Percentiles rank a stretch among this genome's conserved stretches.
Evolutionary conservation across 37 sponge, comb jelly and placozoan species (phyloP).

Genomic region (Haliclona indistincta): DNA sequence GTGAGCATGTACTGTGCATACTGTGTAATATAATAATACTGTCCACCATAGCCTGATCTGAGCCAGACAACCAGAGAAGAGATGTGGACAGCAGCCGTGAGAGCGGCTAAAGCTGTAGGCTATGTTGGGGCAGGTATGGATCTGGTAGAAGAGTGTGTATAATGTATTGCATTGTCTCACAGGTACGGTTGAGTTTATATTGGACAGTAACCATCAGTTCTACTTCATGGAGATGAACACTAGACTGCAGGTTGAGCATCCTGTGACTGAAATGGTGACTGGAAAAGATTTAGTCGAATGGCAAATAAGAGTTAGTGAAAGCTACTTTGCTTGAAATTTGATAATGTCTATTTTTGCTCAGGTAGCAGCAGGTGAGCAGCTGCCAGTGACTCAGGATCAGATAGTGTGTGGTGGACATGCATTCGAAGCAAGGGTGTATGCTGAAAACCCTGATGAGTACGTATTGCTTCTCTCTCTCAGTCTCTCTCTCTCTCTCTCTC

Average conservation of each 20-base stretch:
- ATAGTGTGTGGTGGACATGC: conserved; percentile 80
- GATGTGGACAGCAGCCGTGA: conserved; percentile 85
- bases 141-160: neutral
- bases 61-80: conserved; percentile 22
- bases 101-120: conserved; percentile 93
- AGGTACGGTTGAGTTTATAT: conserved; percentile 92
- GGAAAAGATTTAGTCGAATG: conserved; percentile 94
- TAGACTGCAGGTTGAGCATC: conserved; percentile 92
- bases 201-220: conserved; percentile 80
- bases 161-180: too few relatives aligned
- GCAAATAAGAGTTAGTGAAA: conserved; percentile 70
- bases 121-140: conserved; percentile 92
- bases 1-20: too few relatives aligned
- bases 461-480: neutral
- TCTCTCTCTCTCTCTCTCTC: neutral
- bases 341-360: conserved; percentile 6
- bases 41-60: conserved; percentile 38
- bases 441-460: conserved; percentile 81
- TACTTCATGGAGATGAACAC: conserved; percentile 99
- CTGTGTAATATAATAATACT: neutral
- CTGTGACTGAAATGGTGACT: conserved; percentile 96
- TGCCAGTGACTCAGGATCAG: conserved; percentile 73
- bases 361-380: conserved; percentile 81
- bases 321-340: neutral
- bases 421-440: conserved; percentile 96